phyloP scores from a whole-genome alignment of 2,888 invertebrate species.

The Muschampia plurimacula region DNA sequence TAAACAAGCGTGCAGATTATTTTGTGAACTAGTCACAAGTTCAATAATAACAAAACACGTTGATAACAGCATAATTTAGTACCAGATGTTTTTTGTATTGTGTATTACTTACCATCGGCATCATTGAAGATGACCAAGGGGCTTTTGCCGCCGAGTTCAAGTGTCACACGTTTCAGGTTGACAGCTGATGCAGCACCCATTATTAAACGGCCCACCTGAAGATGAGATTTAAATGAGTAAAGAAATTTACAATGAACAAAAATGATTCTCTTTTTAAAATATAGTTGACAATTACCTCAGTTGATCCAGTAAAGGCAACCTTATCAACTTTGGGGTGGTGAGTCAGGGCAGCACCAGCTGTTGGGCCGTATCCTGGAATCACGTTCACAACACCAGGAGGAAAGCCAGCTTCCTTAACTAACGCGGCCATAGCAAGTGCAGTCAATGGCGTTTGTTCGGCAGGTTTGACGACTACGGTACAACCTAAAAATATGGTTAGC shows the following conservation, averaged over 20 bases:
- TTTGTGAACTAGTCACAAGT: neutral
- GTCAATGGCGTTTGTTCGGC: slow-evolving; percentile 98
- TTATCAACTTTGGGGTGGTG: slow-evolving; percentile 92
- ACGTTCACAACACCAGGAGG: slow-evolving; percentile 96
- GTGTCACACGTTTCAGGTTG: slow-evolving; percentile 92
- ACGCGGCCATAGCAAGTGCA: slow-evolving; percentile 93
- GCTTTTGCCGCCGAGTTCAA: slow-evolving; percentile 96
- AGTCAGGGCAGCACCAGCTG: slow-evolving; percentile 91
- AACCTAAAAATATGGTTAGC: slow-evolving; percentile 68
- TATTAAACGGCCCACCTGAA: slow-evolving; percentile 76
- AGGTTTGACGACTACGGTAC: slow-evolving; percentile 94
- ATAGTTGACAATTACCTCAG: slow-evolving; percentile 58
- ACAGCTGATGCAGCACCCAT: slow-evolving; percentile 89
- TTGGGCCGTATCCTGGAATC: slow-evolving; percentile 93
- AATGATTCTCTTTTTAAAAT: neutral
- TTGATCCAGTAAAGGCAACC: slow-evolving; percentile 90
- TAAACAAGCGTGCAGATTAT: neutral
- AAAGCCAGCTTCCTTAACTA: slow-evolving; percentile 95
- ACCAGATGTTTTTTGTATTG: neutral
- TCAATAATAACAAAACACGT: neutral
- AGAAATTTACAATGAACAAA: neutral
- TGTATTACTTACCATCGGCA: slow-evolving; percentile 86
- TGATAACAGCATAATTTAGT: neutral
- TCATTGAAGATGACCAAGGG: slow-evolving; percentile 94
- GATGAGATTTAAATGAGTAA: neutral